Evolutionary conservation across 2,797 vertebrate genomes (phyloP).

Genomic region (Antrozous pallidus): DNA sequence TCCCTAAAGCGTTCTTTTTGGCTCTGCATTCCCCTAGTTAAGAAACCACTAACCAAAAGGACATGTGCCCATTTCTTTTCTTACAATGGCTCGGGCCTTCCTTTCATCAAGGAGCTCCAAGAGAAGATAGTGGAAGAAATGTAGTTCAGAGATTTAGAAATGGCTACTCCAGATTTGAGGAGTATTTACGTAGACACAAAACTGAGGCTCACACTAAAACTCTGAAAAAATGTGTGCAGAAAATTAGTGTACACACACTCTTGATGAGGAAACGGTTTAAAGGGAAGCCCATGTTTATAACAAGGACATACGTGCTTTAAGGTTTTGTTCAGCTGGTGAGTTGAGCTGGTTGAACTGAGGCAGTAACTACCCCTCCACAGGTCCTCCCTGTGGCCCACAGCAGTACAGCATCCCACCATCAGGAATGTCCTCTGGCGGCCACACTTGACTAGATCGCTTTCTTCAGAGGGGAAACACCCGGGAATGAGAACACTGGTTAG

Average conservation of each 20-base stretch:
- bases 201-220: not conserved
- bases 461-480: not conserved
- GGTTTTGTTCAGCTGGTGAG: not conserved
- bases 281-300: not conserved
- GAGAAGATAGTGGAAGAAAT: not conserved
- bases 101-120: slow-evolving; percentile 24
- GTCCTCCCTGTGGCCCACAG: not conserved
- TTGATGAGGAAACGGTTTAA: not conserved
- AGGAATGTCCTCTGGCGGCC: not conserved
- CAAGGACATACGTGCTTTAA: not conserved
- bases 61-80: not conserved
- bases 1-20: not conserved
- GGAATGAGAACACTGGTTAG: not conserved
- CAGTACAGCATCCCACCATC: not conserved
- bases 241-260: slow-evolving; percentile 1
- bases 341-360: not conserved
- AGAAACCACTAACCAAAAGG: slow-evolving; percentile 34
- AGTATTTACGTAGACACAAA: not conserved
- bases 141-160: not conserved
- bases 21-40: not conserved
- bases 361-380: not conserved
- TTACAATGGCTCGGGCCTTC: not conserved
- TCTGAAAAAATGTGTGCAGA: not conserved
- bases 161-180: not conserved
- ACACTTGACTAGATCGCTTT: not conserved